Percentiles rank a stretch among this genome's conserved stretches.
Evolutionary conservation across 2,797 vertebrate genomes (phyloP).

Genomic region (Malurus splendens): DNA sequence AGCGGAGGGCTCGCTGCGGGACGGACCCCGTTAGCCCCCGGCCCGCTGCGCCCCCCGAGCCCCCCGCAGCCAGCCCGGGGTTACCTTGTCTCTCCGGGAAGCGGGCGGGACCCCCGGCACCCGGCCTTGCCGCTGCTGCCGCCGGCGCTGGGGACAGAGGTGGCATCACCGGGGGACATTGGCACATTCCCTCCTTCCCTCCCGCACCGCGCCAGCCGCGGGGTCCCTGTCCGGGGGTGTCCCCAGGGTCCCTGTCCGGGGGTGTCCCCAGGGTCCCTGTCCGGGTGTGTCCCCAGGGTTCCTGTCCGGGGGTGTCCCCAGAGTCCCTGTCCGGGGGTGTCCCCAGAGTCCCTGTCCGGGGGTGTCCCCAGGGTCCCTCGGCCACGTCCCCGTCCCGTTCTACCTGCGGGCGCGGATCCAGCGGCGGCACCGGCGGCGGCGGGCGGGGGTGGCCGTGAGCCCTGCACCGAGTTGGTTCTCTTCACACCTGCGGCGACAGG

Average conservation of each 20-base stretch:
- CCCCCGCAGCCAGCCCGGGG: background rate
- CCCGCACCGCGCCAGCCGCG: background rate
- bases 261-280: background rate
- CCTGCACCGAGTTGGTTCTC: constrained; percentile 69
- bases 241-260: background rate
- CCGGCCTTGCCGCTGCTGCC: background rate
- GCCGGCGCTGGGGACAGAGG: background rate
- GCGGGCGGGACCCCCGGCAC: background rate
- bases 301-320: background rate
- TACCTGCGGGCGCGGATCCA: constrained; percentile 72
- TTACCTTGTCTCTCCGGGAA: constrained; percentile 67
- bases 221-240: background rate
- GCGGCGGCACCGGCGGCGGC: background rate
- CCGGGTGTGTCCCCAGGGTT: background rate
- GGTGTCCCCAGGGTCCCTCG: background rate
- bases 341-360: background rate
- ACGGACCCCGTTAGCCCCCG: background rate
- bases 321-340: too few species aligned
- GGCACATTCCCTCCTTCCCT: background rate
- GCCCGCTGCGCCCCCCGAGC: background rate
- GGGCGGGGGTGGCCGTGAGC: constrained; percentile 48
- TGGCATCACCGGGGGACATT: background rate
- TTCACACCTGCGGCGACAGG: constrained; percentile 60
- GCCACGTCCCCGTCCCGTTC: background rate
- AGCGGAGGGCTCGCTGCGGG: background rate